Conservation (phyloP, 2,888 invertebrate species). For the Folsomia manolachei region DNA sequence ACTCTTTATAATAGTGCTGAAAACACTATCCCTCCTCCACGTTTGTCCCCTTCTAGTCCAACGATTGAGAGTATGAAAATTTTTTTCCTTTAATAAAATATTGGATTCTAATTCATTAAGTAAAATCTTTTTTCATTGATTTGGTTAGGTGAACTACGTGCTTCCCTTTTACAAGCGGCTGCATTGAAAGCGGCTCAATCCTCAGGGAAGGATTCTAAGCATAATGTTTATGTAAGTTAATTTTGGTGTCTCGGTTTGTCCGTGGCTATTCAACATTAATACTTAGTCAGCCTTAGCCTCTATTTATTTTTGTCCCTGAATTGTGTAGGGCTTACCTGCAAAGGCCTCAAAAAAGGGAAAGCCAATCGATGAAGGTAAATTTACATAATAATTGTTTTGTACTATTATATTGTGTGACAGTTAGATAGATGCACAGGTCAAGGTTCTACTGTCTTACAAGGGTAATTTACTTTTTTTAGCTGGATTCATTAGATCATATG, state of each 20-base stretch:
- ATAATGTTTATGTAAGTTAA: constrained; percentile 42
- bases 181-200: constrained; percentile 41
- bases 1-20: constrained; percentile 4
- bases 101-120: too few relatives aligned
- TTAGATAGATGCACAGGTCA: too few relatives aligned
- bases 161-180: constrained; percentile 49
- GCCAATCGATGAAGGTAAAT: constrained; percentile 54
- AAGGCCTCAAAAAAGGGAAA: constrained; percentile 40
- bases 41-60: constrained; percentile 28
- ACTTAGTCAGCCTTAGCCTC: too few relatives aligned
- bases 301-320: background rate
- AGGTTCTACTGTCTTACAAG: too few relatives aligned
- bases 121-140: too few relatives aligned
- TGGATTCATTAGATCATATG: constrained; percentile 59
- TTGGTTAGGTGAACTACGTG: constrained; percentile 44
- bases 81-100: too few relatives aligned
- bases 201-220: constrained; percentile 10
- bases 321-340: constrained; percentile 35
- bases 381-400: too few relatives aligned
- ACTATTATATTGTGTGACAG: too few relatives aligned
- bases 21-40: constrained; percentile 18
- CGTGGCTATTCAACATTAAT: background rate
- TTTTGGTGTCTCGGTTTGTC: background rate
- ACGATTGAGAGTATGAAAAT: constrained; percentile 43
- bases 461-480: too few relatives aligned